Evolutionary conservation across 2,888 invertebrate genomes (phyloP), one percentile per base, ranked within the genome.

Genomic region (Anorthoa munda): DNA sequence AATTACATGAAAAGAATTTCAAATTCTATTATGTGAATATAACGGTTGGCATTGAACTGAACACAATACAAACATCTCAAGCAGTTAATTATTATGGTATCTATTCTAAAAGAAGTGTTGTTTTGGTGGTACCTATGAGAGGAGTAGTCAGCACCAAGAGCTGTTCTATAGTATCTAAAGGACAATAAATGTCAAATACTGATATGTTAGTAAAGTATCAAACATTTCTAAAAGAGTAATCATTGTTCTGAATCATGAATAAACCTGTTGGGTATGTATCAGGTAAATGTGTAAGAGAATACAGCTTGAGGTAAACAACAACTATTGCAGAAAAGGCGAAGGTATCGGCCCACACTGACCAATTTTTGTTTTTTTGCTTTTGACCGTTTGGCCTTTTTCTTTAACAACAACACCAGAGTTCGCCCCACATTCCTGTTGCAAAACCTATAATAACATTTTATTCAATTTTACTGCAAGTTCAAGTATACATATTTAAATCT

Each of bases 391-490:
- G 39, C 39, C 39, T 39, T 39, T 9, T 39, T 18, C 46, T 18
- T 50, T 23, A 53, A 53, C 23, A 15, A 72, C 15, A 70, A 60
- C 17, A 50, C 18, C 66, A 50, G 15, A 15, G 26, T 63, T 45
- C 55, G 23, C 17, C 56, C 39, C 50, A 26, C 26, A 60, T 26
- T 74, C 26, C 13, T 58, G 15, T 26, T 76, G 26, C 39, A 9
- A 39, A 31, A 50, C 73, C 68, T 77, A 66, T n/a, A 46, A 67
- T 17, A 77, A 58, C 5, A 74, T 77, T 77, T 51, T 9, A 39
- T 39, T 7, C 18, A 31, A 74, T 45, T 21, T 58, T n/a, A 21
- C 4, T 39, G 21, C 46, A 59, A 51, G 18, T 21, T 51, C 12
- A 53, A 53, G 13, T 39, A n/a, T 12, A 18, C 5, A n/a, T n/a